A percentile compares a stretch with the other conserved stretches of the same genome.
Conservation (phyloP, 2,113 vertebrate genomes). For the Clarias batrachus region DNA sequence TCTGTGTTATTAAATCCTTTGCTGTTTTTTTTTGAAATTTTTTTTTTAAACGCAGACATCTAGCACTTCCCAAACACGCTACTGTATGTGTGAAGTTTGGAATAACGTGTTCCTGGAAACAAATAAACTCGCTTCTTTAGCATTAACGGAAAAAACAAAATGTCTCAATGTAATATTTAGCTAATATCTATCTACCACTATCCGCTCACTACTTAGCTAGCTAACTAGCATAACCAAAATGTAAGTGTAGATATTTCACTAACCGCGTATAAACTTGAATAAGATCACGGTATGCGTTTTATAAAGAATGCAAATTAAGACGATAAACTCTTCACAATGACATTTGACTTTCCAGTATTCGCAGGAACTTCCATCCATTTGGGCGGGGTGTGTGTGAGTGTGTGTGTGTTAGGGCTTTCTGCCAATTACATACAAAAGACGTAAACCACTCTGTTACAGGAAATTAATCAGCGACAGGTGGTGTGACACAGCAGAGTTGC, state of each 20-base stretch:
- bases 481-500: neutral
- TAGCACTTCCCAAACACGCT: constrained; percentile 21
- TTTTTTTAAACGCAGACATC: constrained; percentile 1
- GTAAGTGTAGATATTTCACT: neutral
- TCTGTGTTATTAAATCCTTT: constrained; percentile 55
- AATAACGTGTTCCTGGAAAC: neutral
- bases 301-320: neutral
- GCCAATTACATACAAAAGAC: neutral
- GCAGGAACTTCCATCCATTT: neutral
- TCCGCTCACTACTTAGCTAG: neutral
- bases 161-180: neutral
- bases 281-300: neutral
- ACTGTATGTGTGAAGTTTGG: neutral
- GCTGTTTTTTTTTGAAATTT: constrained; percentile 32
- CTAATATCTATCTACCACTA: neutral
- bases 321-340: neutral
- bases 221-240: neutral
- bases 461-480: neutral
- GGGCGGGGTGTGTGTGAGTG: too few relatives aligned
- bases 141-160: constrained; percentile 33
- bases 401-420: neutral
- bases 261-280: neutral
- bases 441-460: neutral
- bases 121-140: neutral
- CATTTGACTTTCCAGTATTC: neutral